phyloP scores from a whole-genome alignment of 2,113 vertebrate species.

The Pterocles orientalis region DNA sequence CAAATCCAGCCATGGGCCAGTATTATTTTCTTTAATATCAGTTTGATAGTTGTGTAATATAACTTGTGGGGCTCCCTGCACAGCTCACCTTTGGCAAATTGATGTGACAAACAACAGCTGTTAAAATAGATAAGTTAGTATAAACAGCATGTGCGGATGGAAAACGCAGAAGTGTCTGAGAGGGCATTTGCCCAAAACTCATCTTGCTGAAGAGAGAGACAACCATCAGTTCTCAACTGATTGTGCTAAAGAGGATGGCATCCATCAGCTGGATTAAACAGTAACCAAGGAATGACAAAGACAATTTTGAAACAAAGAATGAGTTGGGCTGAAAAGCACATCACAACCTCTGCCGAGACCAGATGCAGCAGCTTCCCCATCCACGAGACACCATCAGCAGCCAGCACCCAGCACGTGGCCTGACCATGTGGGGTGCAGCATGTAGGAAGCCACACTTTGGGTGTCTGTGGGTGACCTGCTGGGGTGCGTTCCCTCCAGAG shows the following conservation, averaged over 20 bases:
- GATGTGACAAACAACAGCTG: neutral
- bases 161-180: neutral
- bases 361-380: neutral
- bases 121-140: neutral
- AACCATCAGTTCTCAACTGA: neutral
- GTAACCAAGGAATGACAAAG: neutral
- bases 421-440: neutral
- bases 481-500: neutral
- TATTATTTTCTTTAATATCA: neutral
- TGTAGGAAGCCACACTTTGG: neutral
- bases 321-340: neutral
- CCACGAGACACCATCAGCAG: neutral
- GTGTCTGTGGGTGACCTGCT: neutral
- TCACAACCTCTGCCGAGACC: neutral
- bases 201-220: neutral
- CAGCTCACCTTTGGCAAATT: neutral
- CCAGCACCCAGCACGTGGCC: accelerated
- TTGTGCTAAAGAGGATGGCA: neutral
- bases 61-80: neutral
- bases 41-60: neutral
- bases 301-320: neutral
- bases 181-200: neutral
- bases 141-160: neutral
- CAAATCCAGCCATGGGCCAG: neutral
- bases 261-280: neutral